Evolutionary conservation across 2,797 vertebrate species (phyloP).

Genomic region (Oreochromis mossambicus): DNA sequence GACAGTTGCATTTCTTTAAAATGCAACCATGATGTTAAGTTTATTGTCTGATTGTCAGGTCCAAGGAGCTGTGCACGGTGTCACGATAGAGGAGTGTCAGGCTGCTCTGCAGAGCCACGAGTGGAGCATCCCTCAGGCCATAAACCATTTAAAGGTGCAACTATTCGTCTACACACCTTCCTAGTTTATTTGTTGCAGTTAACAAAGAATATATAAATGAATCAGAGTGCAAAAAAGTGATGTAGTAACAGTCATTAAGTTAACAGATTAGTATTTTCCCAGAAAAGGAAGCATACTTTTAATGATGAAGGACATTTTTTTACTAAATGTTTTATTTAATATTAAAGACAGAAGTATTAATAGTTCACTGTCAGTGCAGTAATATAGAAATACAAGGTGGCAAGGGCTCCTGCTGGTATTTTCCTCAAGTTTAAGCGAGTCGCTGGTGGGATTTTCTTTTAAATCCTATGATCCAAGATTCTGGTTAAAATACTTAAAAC

Average conservation of each 20-base stretch:
- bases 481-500: background rate
- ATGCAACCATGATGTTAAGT: background rate
- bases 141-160: slow-evolving; percentile 90
- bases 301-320: background rate
- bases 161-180: background rate
- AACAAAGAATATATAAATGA: background rate
- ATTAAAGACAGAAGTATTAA: background rate
- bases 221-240: accelerated
- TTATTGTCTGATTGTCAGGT: slow-evolving; percentile 72
- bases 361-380: background rate
- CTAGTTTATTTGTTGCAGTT: background rate
- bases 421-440: background rate
- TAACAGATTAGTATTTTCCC: background rate
- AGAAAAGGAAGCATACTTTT: background rate
- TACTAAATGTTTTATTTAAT: background rate
- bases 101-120: slow-evolving; percentile 84
- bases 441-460: background rate
- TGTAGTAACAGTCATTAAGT: background rate
- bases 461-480: background rate
- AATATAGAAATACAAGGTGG: background rate
- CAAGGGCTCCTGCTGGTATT: background rate
- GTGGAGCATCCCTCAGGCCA: slow-evolving; percentile 84
- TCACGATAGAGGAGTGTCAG: slow-evolving; percentile 92
- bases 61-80: slow-evolving; percentile 90
- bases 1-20: background rate